Percentiles rank a stretch among this genome's conserved stretches.
These are phyloP conservation scores for Phrynosoma blainvillii DNA, from an alignment of 2,113 vertebrate species.

Conservation along the genomic window DNA sequence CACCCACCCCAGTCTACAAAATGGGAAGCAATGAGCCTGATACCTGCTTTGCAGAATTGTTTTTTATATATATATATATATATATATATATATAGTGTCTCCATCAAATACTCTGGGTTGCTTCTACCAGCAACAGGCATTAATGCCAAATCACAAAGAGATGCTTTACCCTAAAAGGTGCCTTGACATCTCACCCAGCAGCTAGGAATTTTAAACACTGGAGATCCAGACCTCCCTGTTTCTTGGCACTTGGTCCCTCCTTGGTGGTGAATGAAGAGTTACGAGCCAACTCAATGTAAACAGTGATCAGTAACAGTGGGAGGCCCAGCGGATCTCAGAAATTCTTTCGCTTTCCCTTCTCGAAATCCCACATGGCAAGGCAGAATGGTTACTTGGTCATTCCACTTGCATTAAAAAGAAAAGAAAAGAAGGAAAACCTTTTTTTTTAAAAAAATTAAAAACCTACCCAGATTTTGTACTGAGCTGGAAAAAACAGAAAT, in stretches of 20 bases:
- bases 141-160: neutral
- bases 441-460: neutral
- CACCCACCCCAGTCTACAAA: no score
- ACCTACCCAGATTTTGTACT: neutral
- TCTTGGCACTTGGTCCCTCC: neutral
- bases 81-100: no score
- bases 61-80: no score
- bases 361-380: neutral
- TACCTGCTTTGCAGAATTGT: no score
- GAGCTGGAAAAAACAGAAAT: neutral
- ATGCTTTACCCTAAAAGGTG: neutral
- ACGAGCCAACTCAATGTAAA: neutral
- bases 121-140: no score
- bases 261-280: neutral
- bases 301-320: neutral
- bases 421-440: neutral
- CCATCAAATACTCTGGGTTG: no score
- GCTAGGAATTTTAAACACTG: neutral
- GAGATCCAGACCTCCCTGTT: neutral
- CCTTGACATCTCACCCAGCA: neutral
- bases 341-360: constrained; percentile 10
- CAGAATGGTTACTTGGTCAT: neutral
- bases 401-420: no score
- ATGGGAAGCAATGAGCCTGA: no score
- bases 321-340: neutral